These are phyloP conservation scores for Aptenodytes forsteri DNA, from an alignment of 2,113 vertebrate genomes.

Conservation along the genomic window DNA sequence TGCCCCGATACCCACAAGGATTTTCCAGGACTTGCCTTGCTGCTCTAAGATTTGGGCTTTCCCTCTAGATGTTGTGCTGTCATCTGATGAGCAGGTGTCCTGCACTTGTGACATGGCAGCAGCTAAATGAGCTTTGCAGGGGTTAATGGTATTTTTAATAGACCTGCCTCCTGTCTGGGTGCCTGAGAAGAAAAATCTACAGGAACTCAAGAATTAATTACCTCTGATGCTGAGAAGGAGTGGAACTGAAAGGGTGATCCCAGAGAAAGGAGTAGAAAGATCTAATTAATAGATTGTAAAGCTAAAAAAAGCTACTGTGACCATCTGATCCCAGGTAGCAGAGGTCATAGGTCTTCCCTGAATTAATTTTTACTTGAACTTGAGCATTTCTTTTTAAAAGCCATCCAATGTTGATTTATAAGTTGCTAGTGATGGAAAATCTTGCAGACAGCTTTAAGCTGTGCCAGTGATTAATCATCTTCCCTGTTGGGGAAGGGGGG, in stretches of 20 bases:
- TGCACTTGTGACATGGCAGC: neutral
- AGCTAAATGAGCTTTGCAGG: conserved; percentile 8
- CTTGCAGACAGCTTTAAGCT: neutral
- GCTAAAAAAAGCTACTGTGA: neutral
- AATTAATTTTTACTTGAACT: conserved; percentile 1
- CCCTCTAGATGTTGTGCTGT: neutral
- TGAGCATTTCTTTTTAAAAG: neutral
- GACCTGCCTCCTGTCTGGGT: neutral
- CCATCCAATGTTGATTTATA: neutral
- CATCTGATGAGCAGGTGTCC: neutral
- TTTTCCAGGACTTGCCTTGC: neutral
- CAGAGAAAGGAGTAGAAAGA: conserved; percentile 3
- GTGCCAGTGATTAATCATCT: neutral
- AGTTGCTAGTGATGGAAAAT: conserved; percentile 3
- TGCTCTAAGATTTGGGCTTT: neutral
- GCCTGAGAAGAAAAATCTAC: neutral
- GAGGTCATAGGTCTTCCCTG: neutral
- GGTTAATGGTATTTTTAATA: conserved; percentile 35
- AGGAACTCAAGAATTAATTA: neutral
- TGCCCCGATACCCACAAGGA: neutral
- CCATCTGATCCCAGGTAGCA: neutral
- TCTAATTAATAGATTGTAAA: conserved; percentile 55
- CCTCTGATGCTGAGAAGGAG: neutral
- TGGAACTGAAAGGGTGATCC: neutral
- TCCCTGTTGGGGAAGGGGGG: neutral